phyloP scores from a whole-genome alignment of 2,113 vertebrate genomes.

The Oceanites oceanicus region DNA sequence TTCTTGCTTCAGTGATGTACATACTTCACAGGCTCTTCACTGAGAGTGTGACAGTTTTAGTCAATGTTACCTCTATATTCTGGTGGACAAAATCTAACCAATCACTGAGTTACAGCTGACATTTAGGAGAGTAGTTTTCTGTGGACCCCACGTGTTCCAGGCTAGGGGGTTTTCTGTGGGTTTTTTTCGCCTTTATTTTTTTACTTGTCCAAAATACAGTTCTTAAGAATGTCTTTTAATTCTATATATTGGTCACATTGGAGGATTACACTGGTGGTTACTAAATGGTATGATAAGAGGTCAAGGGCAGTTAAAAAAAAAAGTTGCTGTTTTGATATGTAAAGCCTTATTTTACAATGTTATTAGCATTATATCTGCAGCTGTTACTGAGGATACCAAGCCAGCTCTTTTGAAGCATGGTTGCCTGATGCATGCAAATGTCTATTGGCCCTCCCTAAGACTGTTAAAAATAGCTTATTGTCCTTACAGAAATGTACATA shows the following conservation, averaged over 20 bases:
- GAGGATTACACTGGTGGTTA: neutral
- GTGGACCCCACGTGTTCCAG: neutral
- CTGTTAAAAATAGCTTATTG: neutral
- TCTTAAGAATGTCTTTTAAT: neutral
- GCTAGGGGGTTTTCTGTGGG: neutral
- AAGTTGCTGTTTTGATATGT: neutral
- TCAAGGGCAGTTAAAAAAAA: neutral
- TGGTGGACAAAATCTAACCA: neutral
- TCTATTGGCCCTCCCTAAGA: neutral
- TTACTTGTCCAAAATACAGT: neutral
- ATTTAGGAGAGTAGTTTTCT: neutral
- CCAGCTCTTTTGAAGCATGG: neutral
- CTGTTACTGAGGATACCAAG: neutral
- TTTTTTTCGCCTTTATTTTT: neutral
- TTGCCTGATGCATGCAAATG: neutral
- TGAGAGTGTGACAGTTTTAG: neutral
- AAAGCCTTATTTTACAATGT: constrained; percentile 27
- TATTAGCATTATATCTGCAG: neutral
- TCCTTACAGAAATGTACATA: neutral
- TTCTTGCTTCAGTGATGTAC: neutral
- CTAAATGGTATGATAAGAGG: constrained; percentile 5
- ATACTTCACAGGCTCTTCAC: neutral
- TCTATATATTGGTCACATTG: neutral
- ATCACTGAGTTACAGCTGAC: neutral
- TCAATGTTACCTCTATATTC: neutral